A percentile compares a stretch with the other conserved stretches of the same genome.
Evolutionary conservation across 2,113 vertebrate species (phyloP).

Genomic region (Tautogolabrus adspersus): DNA sequence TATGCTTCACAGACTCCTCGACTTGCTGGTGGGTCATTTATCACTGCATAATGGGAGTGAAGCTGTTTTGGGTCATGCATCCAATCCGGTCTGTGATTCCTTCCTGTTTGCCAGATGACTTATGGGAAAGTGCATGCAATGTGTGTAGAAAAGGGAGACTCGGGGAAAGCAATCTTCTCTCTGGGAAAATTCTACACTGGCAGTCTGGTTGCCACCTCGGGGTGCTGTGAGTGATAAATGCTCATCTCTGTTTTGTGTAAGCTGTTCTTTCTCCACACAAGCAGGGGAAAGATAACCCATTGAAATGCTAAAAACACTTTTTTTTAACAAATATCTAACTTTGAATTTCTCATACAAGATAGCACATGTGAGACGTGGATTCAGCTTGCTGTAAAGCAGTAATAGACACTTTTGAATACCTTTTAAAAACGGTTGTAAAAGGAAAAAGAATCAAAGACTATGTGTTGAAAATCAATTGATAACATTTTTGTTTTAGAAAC

Average conservation of each 20-base stretch:
- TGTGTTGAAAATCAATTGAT: too few species aligned
- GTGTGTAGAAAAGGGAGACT: constrained; percentile 61
- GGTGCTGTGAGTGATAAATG: constrained; percentile 58
- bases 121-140: constrained; percentile 65
- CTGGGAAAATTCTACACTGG: constrained; percentile 52
- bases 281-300: constrained; percentile 6
- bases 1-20: constrained; percentile 56
- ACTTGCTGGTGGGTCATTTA: constrained; percentile 72
- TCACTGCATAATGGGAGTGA: constrained; percentile 74
- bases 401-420: neutral
- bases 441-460: too few species aligned
- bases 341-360: neutral
- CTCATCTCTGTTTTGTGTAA: constrained; percentile 55
- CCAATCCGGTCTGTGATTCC: constrained; percentile 68
- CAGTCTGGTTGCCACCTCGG: constrained; percentile 51
- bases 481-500: neutral
- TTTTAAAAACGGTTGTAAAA: neutral
- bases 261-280: constrained; percentile 24
- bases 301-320: constrained; percentile 23
- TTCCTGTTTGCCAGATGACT: constrained; percentile 76
- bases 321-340: neutral
- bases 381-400: neutral
- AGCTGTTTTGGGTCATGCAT: constrained; percentile 75
- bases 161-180: constrained; percentile 57
- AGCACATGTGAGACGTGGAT: neutral